Conservation (phyloP, 1,140 invertebrate species). For the Bombyx mandarina region DNA sequence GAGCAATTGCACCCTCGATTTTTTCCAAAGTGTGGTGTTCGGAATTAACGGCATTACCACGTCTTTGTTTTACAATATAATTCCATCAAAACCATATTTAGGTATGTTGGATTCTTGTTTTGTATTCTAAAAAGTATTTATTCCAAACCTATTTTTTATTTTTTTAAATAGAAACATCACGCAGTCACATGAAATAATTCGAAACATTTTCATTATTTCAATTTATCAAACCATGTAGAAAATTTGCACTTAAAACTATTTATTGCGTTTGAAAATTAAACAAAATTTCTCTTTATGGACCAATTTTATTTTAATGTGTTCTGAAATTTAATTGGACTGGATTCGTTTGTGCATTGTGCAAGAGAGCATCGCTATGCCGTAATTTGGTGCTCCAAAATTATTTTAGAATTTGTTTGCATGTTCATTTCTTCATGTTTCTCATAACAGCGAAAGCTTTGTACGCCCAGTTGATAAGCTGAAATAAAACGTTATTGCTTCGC, state of each 20-base stretch:
- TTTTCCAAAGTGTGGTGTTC: too few species aligned
- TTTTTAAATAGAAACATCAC: not conserved
- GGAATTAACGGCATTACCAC: too few species aligned
- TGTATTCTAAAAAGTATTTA: not conserved
- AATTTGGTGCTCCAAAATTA: conserved; percentile 3
- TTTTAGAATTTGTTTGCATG: conserved; percentile 4
- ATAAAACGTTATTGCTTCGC: conserved; percentile 13
- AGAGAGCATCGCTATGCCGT: conserved; percentile 5
- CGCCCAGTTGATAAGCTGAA: conserved; percentile 64
- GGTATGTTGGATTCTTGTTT: not conserved
- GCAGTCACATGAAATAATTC: not conserved
- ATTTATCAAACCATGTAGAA: not conserved
- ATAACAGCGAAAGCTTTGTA: conserved; percentile 65
- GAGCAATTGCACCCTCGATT: too few species aligned
- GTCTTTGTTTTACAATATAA: too few species aligned
- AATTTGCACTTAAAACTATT: not conserved
- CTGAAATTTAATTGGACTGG: conserved; percentile 5
- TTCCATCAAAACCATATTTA: not conserved
- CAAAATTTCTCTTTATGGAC: conserved; percentile 1
- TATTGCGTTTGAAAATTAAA: not conserved
- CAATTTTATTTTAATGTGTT: conserved; percentile 12
- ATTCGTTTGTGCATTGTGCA: conserved; percentile 6
- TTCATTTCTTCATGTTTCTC: conserved; percentile 60
- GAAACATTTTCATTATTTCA: not conserved
- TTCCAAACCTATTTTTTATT: not conserved